Percentiles rank a stretch among this genome's conserved stretches.
These are phyloP conservation scores for Semnornis frantzii DNA, from an alignment of 2,113 vertebrate genomes.

Conservation along the genomic window DNA sequence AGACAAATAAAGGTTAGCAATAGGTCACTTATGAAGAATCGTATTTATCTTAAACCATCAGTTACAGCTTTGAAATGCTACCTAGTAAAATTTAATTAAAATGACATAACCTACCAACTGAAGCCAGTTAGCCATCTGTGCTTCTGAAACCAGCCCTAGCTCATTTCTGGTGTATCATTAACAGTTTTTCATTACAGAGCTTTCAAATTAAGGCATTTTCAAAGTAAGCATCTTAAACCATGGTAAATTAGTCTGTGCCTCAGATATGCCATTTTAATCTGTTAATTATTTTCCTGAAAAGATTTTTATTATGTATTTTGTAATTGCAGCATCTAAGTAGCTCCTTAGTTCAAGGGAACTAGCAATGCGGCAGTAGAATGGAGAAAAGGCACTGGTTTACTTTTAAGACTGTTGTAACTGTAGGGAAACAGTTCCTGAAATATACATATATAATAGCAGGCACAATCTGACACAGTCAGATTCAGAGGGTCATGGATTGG, in stretches of 20 bases:
- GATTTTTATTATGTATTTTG: not conserved
- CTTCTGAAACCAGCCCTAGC: conserved; percentile 5
- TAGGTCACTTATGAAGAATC: conserved; percentile 3
- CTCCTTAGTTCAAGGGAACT: not conserved
- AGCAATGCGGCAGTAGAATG: not conserved
- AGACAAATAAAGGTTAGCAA: conserved; percentile 43
- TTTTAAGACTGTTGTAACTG: not conserved
- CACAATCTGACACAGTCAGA: not conserved
- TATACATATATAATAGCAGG: not conserved
- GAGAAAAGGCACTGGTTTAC: not conserved
- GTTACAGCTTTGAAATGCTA: conserved; percentile 50
- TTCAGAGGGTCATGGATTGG: not conserved
- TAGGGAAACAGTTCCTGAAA: not conserved
- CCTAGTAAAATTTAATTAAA: conserved; percentile 71
- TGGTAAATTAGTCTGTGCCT: not conserved
- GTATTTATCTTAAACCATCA: conserved; percentile 48
- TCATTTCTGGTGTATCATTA: conserved; percentile 39
- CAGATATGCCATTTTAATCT: not conserved
- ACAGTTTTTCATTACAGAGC: not conserved
- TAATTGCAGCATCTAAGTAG: conserved; percentile 2
- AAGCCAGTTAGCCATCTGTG: conserved; percentile 70
- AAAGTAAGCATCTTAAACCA: conserved; percentile 27
- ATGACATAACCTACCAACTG: conserved; percentile 54
- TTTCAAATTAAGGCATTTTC: conserved; percentile 29
- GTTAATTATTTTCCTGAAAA: not conserved